These are phyloP conservation scores for Bergia puertoricense DNA, from an alignment of 92 coral and sea anemone genomes.

Conservation along the genomic window DNA sequence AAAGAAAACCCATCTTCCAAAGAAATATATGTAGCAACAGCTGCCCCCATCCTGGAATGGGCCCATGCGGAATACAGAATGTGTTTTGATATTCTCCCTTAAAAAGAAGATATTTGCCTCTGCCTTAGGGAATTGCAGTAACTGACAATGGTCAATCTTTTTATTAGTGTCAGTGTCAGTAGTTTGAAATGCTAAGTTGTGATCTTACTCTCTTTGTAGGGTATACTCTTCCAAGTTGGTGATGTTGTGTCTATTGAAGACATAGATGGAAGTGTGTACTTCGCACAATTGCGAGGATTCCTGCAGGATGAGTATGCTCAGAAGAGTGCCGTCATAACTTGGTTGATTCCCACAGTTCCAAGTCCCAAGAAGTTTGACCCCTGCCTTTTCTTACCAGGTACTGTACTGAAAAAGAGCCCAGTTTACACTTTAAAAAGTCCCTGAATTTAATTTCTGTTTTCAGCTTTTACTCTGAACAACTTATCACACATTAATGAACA, in stretches of 20 bases:
- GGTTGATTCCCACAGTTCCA: conserved; percentile 92
- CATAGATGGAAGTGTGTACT: conserved; percentile 81
- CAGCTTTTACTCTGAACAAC: too few relatives aligned
- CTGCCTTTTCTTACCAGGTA: conserved; percentile 92
- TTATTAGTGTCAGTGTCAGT: background rate
- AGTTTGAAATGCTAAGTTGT: background rate
- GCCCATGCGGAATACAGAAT: too few relatives aligned
- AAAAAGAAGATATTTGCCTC: too few relatives aligned
- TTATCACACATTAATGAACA: too few relatives aligned
- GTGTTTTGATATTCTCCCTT: too few relatives aligned
- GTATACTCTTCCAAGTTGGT: conserved; percentile 92
- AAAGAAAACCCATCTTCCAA: too few relatives aligned
- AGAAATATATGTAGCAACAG: too few relatives aligned
- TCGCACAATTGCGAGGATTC: conserved; percentile 91
- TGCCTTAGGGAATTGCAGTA: too few relatives aligned
- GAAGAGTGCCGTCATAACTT: conserved; percentile 93
- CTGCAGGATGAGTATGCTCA: conserved; percentile 95
- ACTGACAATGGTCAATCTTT: too few relatives aligned
- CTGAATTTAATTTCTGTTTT: too few relatives aligned
- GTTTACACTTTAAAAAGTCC: background rate
- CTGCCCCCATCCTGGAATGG: too few relatives aligned
- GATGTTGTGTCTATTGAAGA: conserved; percentile 96
- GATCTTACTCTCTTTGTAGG: conserved; percentile 44
- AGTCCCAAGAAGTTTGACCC: conserved; percentile 92
- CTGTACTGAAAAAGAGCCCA: too few relatives aligned